A percentile compares a stretch with the other conserved stretches of the same genome.
phyloP scores from a whole-genome alignment of 2,888 invertebrate genomes.

The Cephus pygmeus region DNA sequence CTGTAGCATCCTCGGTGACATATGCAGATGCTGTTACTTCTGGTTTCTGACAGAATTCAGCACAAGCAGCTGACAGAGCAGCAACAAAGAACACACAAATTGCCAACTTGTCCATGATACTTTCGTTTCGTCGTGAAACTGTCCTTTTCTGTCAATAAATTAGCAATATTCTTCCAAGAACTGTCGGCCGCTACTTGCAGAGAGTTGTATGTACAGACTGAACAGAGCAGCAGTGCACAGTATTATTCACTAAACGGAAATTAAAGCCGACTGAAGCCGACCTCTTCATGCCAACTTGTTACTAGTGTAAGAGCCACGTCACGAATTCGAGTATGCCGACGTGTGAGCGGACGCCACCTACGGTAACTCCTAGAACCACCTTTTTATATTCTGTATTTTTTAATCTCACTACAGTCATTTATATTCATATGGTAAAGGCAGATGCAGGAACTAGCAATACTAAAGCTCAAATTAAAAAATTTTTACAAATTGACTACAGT shows the following conservation, averaged over 20 bases:
- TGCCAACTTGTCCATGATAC: neutral
- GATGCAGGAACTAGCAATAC: neutral
- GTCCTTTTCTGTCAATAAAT: neutral
- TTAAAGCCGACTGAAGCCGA: neutral
- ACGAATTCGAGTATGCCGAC: neutral
- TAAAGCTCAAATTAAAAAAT: too few relatives aligned
- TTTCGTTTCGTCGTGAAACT: neutral
- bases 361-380: neutral
- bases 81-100: neutral
- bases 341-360: neutral
- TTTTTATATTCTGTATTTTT: neutral
- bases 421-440: neutral
- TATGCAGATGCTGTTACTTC: slow-evolving; percentile 83
- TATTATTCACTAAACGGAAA: neutral
- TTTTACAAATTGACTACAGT: too few relatives aligned
- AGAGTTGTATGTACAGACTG: neutral
- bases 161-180: neutral
- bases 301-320: neutral
- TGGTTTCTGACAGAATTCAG: slow-evolving; percentile 71
- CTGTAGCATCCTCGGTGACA: slow-evolving; percentile 92
- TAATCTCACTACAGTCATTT: neutral
- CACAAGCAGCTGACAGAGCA: slow-evolving; percentile 32
- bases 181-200: neutral
- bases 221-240: neutral
- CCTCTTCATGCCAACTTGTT: neutral